Evolutionary conservation across 2,113 vertebrate species (phyloP).

Genomic region (Empidonax traillii): DNA sequence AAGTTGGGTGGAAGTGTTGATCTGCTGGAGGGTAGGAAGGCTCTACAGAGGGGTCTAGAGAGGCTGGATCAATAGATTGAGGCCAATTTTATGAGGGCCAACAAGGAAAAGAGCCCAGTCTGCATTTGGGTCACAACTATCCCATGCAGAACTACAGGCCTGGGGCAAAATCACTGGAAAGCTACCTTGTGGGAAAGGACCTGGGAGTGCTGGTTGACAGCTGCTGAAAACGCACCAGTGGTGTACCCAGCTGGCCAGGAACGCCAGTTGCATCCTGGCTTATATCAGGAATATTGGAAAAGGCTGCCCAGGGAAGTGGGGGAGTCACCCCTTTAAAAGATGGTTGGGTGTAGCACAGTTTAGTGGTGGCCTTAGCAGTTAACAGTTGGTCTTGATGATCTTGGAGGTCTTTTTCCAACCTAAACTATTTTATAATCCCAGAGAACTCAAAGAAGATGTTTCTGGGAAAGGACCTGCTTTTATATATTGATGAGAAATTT

Average conservation of each 20-base stretch:
- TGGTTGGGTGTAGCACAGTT: background rate
- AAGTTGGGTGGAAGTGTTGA: accelerated
- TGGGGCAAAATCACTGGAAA: background rate
- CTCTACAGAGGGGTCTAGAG: background rate
- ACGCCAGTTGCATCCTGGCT: background rate
- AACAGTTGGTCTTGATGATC: background rate
- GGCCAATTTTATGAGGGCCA: background rate
- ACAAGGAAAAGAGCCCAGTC: accelerated
- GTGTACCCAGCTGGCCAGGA: background rate
- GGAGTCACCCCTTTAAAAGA: background rate
- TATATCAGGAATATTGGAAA: background rate
- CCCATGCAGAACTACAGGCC: too few species aligned
- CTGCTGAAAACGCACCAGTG: background rate
- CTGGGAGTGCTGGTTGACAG: background rate
- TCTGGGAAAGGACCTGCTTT: background rate
- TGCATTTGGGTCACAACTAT: background rate
- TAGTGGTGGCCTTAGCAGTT: background rate
- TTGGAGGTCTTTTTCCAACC: background rate
- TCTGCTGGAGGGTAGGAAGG: background rate
- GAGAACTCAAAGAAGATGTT: background rate
- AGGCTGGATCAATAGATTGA: background rate
- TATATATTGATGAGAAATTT: conserved; percentile 2
- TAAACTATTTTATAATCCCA: background rate
- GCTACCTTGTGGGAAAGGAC: background rate
- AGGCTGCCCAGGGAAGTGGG: background rate